Conservation (phyloP, 1,140 invertebrate species). For the Cotesia chilonis region DNA sequence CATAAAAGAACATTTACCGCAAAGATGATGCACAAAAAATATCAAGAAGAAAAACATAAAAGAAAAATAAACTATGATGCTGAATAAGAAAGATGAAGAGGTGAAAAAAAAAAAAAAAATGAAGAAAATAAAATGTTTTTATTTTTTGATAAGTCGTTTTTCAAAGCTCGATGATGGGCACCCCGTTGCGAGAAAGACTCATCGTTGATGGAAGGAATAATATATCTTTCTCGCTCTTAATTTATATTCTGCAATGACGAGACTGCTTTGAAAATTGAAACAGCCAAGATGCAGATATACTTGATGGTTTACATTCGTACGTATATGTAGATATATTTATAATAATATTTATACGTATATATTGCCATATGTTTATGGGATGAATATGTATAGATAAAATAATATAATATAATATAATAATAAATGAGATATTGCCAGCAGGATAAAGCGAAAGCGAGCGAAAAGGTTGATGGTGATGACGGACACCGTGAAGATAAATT, state of each 20-base stretch:
- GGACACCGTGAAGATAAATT: constrained; percentile 25
- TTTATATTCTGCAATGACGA: constrained; percentile 24
- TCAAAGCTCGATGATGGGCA: constrained; percentile 31
- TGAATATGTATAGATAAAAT: constrained; percentile 17
- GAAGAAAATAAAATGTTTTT: neutral
- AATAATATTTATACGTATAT: neutral
- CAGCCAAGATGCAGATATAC: constrained; percentile 15
- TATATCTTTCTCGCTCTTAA: constrained; percentile 11
- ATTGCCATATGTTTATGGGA: neutral
- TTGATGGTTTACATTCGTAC: neutral
- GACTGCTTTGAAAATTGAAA: constrained; percentile 22
- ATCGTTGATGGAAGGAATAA: constrained; percentile 23
- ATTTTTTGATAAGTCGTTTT: constrained; percentile 27
- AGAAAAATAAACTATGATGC: constrained; percentile 1
- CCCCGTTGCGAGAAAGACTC: constrained; percentile 11
- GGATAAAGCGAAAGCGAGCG: constrained; percentile 14
- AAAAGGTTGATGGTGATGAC: constrained; percentile 14
- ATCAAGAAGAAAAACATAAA: constrained; percentile 36
- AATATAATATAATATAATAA: constrained; percentile 7
- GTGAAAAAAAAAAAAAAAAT: neutral
- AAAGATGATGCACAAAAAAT: constrained; percentile 15
- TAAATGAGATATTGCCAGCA: constrained; percentile 21
- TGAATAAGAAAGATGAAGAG: neutral
- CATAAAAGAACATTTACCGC: constrained; percentile 41
- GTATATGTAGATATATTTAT: neutral